Evolutionary conservation across 2,797 vertebrate genomes (phyloP).

Genomic region (Pogonophryne albipinna): DNA sequence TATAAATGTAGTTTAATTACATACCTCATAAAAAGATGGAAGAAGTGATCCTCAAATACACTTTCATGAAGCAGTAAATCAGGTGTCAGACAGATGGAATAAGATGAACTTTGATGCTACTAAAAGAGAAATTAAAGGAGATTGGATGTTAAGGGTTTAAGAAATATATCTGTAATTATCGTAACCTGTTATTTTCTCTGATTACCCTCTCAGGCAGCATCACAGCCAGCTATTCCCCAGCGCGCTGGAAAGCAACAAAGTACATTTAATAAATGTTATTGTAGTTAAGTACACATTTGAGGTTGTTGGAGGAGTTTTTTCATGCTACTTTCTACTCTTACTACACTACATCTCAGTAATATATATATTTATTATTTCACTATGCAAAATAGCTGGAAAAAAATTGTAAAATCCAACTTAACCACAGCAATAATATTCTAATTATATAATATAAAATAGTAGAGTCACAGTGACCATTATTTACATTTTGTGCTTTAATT

Average conservation of each 20-base stretch:
- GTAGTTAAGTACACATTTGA: neutral
- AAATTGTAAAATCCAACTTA: neutral
- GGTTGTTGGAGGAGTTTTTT: neutral
- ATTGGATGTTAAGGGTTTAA: neutral
- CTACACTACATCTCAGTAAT: no score
- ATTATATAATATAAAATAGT: neutral
- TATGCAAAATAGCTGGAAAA: neutral
- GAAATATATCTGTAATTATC: neutral
- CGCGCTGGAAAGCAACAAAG: neutral
- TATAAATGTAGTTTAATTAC: neutral
- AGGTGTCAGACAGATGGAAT: neutral
- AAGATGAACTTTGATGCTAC: neutral
- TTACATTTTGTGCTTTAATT: no score
- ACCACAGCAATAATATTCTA: neutral
- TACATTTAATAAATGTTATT: neutral
- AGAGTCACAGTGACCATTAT: no score
- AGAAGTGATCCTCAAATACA: neutral
- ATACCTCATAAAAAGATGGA: neutral
- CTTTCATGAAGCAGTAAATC: neutral
- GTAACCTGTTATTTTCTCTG: conserved; percentile 8
- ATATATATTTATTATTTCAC: neutral
- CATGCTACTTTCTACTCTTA: no score
- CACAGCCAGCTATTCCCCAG: conserved; percentile 17
- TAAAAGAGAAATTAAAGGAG: neutral
- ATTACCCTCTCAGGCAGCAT: conserved; percentile 1